Evolutionary conservation across 2,888 invertebrate genomes (phyloP).

Genomic region (Zaprionus lineosus): DNA sequence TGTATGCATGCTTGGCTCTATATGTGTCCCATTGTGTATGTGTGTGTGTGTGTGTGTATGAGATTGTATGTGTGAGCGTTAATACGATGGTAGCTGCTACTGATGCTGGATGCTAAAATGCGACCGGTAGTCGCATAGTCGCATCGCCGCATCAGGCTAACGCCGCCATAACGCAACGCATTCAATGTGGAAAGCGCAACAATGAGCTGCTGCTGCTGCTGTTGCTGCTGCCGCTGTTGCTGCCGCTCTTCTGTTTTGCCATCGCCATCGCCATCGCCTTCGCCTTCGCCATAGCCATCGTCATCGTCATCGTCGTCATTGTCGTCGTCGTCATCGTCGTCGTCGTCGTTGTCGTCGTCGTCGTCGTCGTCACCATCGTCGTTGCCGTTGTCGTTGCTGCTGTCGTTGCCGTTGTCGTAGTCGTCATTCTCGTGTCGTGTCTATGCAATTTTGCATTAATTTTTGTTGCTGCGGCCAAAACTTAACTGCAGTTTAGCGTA

Average conservation of each 20-base stretch:
- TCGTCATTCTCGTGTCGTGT: slow-evolving; percentile 63
- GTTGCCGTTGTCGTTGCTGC: slow-evolving; percentile 19
- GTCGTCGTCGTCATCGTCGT: slow-evolving; percentile 5
- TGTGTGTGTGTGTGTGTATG: slow-evolving; percentile 29
- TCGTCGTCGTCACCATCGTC: slow-evolving; percentile 22
- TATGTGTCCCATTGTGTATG: slow-evolving; percentile 13
- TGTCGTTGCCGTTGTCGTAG: slow-evolving; percentile 20
- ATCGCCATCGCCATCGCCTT: slow-evolving; percentile 1
- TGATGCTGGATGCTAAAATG: slow-evolving; percentile 64
- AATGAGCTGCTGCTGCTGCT: slow-evolving; percentile 65
- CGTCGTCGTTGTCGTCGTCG: slow-evolving; percentile 9
- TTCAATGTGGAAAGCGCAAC: slow-evolving; percentile 79
- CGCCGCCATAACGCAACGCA: slow-evolving; percentile 79
- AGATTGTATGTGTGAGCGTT: slow-evolving; percentile 24
- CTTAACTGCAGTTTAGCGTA: slow-evolving; percentile 71
- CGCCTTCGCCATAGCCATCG: slow-evolving; percentile 3
- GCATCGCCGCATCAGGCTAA: slow-evolving; percentile 77
- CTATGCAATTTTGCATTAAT: slow-evolving; percentile 76
- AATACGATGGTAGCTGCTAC: slow-evolving; percentile 21
- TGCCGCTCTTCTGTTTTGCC: slow-evolving; percentile 20
- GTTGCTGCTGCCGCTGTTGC: slow-evolving; percentile 23
- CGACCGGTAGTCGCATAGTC: slow-evolving; percentile 79
- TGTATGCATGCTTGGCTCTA: slow-evolving; percentile 11
- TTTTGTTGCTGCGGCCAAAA: slow-evolving; percentile 68
- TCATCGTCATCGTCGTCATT: slow-evolving; percentile 4